These are phyloP conservation scores for Polydrusus cervinus DNA, from an alignment of 2,888 invertebrate genomes.

Conservation along the genomic window DNA sequence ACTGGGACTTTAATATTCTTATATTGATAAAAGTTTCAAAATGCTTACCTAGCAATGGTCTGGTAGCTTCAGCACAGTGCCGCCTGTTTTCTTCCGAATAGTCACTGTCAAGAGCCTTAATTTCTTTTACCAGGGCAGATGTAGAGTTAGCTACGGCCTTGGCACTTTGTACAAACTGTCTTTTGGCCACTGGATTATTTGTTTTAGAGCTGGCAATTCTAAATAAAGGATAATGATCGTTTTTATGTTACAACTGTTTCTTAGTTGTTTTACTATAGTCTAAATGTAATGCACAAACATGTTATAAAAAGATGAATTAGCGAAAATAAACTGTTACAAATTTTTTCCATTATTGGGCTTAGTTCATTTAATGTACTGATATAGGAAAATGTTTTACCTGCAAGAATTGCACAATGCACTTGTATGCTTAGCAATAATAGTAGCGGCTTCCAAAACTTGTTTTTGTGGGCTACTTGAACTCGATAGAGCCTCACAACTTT, in stretches of 20 bases:
- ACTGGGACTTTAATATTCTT: no score
- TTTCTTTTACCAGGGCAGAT: conserved; percentile 93
- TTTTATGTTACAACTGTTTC: conserved; percentile 74
- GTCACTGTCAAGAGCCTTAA: conserved; percentile 91
- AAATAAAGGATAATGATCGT: conserved; percentile 88
- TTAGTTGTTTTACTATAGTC: neutral
- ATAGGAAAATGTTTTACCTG: conserved; percentile 70
- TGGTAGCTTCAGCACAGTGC: conserved; percentile 85
- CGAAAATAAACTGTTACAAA: no score
- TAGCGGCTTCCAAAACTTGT: conserved; percentile 92
- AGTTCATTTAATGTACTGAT: neutral
- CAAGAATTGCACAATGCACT: conserved; percentile 97
- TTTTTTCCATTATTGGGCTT: no score
- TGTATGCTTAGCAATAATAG: conserved; percentile 96
- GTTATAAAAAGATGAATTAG: no score
- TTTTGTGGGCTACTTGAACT: conserved; percentile 84
- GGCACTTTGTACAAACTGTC: conserved; percentile 97
- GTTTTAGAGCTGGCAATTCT: conserved; percentile 94
- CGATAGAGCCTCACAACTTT: conserved; percentile 87
- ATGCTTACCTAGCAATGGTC: conserved; percentile 77
- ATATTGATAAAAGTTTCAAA: neutral
- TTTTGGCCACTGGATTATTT: conserved; percentile 91
- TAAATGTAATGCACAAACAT: no score
- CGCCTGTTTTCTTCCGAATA: conserved; percentile 85
- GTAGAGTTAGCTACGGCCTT: conserved; percentile 98